These are phyloP conservation scores for Helogale parvula DNA, from an alignment of 2,113 vertebrate species.

Conservation along the genomic window DNA sequence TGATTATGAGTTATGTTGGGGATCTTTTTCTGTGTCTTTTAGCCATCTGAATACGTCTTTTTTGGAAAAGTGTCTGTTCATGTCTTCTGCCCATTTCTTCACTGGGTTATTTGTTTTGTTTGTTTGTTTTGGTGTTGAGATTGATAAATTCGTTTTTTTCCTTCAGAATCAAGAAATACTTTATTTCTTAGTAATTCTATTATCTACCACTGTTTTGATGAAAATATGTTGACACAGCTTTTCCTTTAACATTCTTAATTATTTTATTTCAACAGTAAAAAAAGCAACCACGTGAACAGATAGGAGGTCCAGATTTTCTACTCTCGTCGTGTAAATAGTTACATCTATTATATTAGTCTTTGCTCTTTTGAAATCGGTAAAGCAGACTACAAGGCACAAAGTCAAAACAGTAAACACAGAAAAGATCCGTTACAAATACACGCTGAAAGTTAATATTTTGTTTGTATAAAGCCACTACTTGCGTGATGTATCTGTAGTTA, in stretches of 20 bases:
- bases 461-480: conserved; percentile 50
- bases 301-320: conserved; percentile 14
- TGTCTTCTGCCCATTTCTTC: too few species aligned
- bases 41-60: too few species aligned
- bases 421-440: conserved; percentile 44
- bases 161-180: background rate
- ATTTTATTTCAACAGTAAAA: conserved; percentile 42
- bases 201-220: conserved; percentile 15
- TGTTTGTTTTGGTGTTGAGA: too few species aligned
- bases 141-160: too few species aligned
- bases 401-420: conserved; percentile 32
- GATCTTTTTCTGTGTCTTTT: too few species aligned
- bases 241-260: conserved; percentile 25
- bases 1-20: too few species aligned
- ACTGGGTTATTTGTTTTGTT: too few species aligned
- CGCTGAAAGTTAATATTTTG: conserved; percentile 52
- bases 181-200: background rate
- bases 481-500: conserved; percentile 37
- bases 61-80: too few species aligned
- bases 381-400: conserved; percentile 34
- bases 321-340: conserved; percentile 8
- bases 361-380: conserved; percentile 24
- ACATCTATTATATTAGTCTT: background rate
- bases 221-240: conserved; percentile 11
- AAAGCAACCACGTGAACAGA: conserved; percentile 40